A percentile compares a stretch with the other conserved stretches of the same genome.
These are phyloP conservation scores for Cephus pygmeus DNA, from an alignment of 2,888 invertebrate genomes.

Conservation along the genomic window DNA sequence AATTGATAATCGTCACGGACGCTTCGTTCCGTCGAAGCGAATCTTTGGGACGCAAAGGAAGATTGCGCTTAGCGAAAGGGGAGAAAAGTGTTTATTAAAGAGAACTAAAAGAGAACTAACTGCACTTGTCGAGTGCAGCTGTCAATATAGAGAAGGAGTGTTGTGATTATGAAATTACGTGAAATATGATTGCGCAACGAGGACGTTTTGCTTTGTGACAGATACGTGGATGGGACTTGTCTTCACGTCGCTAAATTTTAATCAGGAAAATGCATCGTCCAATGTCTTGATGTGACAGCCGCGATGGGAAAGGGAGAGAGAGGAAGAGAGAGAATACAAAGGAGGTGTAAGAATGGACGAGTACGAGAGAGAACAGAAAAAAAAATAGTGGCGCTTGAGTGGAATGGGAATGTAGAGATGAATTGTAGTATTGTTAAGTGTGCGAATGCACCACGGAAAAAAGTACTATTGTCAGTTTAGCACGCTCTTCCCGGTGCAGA, in stretches of 20 bases:
- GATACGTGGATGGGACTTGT: neutral
- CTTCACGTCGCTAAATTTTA: conserved; percentile 48
- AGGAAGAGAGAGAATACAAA: conserved; percentile 8
- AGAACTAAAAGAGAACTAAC: neutral
- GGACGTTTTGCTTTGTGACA: neutral
- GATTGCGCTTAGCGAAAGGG: neutral
- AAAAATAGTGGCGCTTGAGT: conserved; percentile 9
- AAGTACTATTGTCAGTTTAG: conserved; percentile 56
- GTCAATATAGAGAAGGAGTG: neutral
- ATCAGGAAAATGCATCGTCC: conserved; percentile 56
- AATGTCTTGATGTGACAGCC: conserved; percentile 36
- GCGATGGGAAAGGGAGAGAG: neutral
- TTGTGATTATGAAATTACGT: neutral
- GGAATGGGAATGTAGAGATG: conserved; percentile 27
- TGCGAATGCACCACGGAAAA: conserved; percentile 34
- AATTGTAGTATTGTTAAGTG: conserved; percentile 48
- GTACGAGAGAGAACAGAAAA: conserved; percentile 16
- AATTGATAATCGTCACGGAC: neutral
- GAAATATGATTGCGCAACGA: neutral
- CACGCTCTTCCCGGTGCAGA: conserved; percentile 26
- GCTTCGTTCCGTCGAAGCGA: neutral
- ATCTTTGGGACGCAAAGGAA: neutral
- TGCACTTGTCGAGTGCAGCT: neutral
- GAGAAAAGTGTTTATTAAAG: neutral
- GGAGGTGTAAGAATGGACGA: neutral